Percentiles rank a stretch among this genome's conserved stretches.
Evolutionary conservation across 2,113 vertebrate species (phyloP).

Genomic region (Danio rerio): GRCz12tu NC_133195.1:30796501-30797000

Average conservation of each 20-base stretch:
- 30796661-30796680: conserved; percentile 49
- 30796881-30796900: conserved; percentile 34
- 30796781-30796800: not conserved
- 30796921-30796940: conserved; percentile 55
- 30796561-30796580: conserved; percentile 14
- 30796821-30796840: not conserved
- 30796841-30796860: not conserved
- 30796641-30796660: conserved; percentile 64
- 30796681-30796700: conserved; percentile 51
- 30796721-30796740: not conserved
- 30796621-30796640: conserved; percentile 63
- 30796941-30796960: conserved; percentile 39
- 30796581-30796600: conserved; percentile 49
- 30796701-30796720: not conserved
- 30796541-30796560: not conserved
- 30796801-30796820: not conserved
- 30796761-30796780: conserved; percentile 24
- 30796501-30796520: not conserved
- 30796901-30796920: conserved; percentile 25
- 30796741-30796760: conserved; percentile 50
- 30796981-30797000: conserved; percentile 59
- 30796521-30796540: not conserved
- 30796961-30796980: conserved; percentile 40
- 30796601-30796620: conserved; percentile 25
- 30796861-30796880: conserved; percentile 45